Conservation (phyloP, 2,888 invertebrate genomes). For the Sicus ferrugineus region DNA sequence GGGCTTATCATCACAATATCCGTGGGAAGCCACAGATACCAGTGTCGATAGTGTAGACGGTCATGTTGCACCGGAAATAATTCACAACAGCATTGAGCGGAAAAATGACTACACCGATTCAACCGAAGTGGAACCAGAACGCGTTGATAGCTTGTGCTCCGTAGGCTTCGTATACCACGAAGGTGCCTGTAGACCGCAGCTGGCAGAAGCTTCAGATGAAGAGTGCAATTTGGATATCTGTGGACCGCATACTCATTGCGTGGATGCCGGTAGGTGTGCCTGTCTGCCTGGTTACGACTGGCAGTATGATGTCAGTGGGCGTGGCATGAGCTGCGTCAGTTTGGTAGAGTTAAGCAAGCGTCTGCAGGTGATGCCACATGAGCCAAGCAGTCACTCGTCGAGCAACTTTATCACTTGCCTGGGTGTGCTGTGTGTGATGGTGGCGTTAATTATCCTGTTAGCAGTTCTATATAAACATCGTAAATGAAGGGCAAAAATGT, state of each 20-base stretch:
- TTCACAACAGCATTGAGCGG: background rate
- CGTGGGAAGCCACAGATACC: background rate
- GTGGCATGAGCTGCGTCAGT: background rate
- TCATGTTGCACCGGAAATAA: background rate
- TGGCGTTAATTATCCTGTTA: background rate
- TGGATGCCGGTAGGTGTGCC: background rate
- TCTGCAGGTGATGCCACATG: background rate
- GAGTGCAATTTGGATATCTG: conserved; percentile 2
- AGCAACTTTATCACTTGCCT: background rate
- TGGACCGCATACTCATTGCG: conserved; percentile 15
- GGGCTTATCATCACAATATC: background rate
- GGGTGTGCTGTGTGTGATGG: background rate
- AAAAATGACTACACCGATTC: background rate
- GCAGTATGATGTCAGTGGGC: background rate
- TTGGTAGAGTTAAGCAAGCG: background rate
- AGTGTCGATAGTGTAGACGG: background rate
- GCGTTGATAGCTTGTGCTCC: background rate
- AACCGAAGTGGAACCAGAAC: background rate
- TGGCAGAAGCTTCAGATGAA: background rate
- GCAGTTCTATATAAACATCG: background rate
- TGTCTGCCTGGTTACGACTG: conserved; percentile 20
- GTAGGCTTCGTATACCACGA: background rate
- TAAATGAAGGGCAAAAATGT: background rate
- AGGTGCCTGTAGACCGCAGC: background rate
- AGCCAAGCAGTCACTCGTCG: background rate